phyloP scores from a whole-genome alignment of 2,888 invertebrate species.

The Chromoteleia sp. region DNA sequence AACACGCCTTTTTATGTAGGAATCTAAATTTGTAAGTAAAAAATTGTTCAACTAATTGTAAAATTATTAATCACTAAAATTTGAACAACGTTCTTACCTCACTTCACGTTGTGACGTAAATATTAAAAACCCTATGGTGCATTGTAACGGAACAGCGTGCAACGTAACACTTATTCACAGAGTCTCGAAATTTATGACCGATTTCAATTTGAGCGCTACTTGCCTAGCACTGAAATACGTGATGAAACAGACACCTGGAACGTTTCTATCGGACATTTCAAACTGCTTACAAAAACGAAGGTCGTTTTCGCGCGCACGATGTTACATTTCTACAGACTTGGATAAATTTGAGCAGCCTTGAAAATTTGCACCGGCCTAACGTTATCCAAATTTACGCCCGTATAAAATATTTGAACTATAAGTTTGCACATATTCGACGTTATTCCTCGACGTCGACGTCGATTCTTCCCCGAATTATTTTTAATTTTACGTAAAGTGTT shows the following conservation, averaged over 20 bases:
- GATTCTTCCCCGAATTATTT: too few species aligned
- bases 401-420: neutral
- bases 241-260: slow-evolving; percentile 55
- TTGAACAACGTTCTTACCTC: neutral
- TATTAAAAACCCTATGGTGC: slow-evolving; percentile 19
- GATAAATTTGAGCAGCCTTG: slow-evolving; percentile 58
- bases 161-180: slow-evolving; percentile 15
- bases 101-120: slow-evolving; percentile 33
- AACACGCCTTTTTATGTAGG: too few species aligned
- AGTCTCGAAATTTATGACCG: slow-evolving; percentile 21
- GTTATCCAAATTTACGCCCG: slow-evolving; percentile 38
- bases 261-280: slow-evolving; percentile 59
- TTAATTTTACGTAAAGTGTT: too few species aligned
- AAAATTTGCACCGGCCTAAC: slow-evolving; percentile 24
- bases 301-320: slow-evolving; percentile 44
- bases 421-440: too few species aligned
- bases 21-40: too few species aligned
- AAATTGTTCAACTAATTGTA: too few species aligned
- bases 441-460: too few species aligned
- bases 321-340: slow-evolving; percentile 60
- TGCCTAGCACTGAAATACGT: slow-evolving; percentile 30
- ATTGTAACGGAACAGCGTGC: slow-evolving; percentile 7
- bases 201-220: slow-evolving; percentile 35
- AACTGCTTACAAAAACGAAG: slow-evolving; percentile 59
- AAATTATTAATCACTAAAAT: too few species aligned